Percentiles rank a stretch among this genome's conserved stretches.
Conservation (phyloP, 2,113 vertebrate species). For the Phyllostomus hastatus region DNA sequence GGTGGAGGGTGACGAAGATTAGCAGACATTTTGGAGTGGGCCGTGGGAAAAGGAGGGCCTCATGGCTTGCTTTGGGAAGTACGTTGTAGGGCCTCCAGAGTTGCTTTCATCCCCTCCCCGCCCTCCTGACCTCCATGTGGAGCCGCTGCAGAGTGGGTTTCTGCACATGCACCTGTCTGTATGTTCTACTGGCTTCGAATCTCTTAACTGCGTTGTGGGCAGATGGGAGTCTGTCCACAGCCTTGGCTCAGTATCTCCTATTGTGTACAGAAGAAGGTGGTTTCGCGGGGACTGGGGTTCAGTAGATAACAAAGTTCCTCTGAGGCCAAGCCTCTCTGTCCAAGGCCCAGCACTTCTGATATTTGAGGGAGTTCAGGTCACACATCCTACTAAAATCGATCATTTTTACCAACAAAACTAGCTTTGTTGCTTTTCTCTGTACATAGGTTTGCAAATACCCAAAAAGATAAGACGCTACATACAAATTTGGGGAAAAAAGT, state of each 20-base stretch:
- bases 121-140: background rate
- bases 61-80: background rate
- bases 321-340: background rate
- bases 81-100: background rate
- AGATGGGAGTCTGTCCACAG: slow-evolving; percentile 77
- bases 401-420: background rate
- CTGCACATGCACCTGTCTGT: slow-evolving; percentile 65
- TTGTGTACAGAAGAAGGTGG: slow-evolving; percentile 38
- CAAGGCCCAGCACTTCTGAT: background rate
- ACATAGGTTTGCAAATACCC: background rate
- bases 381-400: background rate
- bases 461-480: background rate
- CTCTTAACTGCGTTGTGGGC: slow-evolving; percentile 79
- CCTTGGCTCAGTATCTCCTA: slow-evolving; percentile 67
- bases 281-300: background rate
- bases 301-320: background rate
- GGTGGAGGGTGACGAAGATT: background rate
- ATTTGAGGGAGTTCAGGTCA: background rate
- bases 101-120: background rate
- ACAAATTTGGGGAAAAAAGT: background rate
- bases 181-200: slow-evolving; percentile 72
- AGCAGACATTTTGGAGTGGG: background rate
- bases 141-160: slow-evolving; percentile 70
- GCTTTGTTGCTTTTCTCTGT: background rate
- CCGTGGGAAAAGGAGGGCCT: background rate